Base-by-base conservation (phyloP, 2,797 vertebrate genomes). In the Atherinosoma microstoma region DNA sequence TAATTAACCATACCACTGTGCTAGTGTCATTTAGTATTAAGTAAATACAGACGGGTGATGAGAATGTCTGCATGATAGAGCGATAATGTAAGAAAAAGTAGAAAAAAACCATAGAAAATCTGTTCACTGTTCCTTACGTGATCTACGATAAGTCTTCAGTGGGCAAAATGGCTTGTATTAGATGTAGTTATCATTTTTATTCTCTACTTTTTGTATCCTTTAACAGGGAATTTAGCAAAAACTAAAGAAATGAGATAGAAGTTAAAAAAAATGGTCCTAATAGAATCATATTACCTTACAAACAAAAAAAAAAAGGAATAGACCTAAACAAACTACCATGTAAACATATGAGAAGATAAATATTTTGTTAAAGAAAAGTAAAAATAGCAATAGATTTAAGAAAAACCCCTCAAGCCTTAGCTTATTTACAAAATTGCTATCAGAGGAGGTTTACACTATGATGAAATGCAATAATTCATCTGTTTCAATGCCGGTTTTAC, bases 381-480 rank as follows among this genome's bases (percentile, higher is more conserved):
- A 38, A 22, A 51, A 10, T 10, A 34, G 20, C 12, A 59, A 36
- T 40, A 36, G 1, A 10, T 54, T 9, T 9, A n/a, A 22, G 3
- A 49, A 15, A 59, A 60, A 15, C 3, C 6, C 36, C 29, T 32
- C 13, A n/a, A 40, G 18, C 13, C 12, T 13, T 42, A 32, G 61
- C 2, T 27, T 57, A 59, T 66, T 7, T 53, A 32, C 16, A 8
- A 58, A 29, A 18, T 22, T 58, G 13, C 18, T 30, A 58, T 56
- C 9, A 57, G 45, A 29, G n/a, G 42, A 53, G 57, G 45, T 49
- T 34, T 22, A 22, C 9, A 47, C 38, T 40, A 51, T 58, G 64
- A 65, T 76, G 5, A 79, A 69, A 80, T 22, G 9, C 16, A 32
- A 15, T 22, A 27, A 61, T 13, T 81, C 51, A 62, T 79, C 38